Evolutionary conservation across 2,888 invertebrate genomes (phyloP).

Genomic region (Agrotis ipsilon): DNA sequence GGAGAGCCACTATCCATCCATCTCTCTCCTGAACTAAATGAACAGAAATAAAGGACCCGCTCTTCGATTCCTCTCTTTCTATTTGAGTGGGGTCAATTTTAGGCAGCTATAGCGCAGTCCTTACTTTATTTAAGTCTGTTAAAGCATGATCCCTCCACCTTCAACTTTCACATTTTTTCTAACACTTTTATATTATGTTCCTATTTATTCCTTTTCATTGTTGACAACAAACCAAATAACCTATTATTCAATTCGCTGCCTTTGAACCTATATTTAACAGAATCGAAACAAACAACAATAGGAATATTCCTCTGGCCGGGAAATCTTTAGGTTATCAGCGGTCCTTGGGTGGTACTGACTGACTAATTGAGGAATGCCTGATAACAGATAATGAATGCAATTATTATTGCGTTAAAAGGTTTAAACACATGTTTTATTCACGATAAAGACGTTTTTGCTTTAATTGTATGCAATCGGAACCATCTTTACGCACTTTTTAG

Average conservation of each 20-base stretch:
- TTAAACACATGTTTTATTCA: conserved; percentile 38
- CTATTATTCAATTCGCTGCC: background rate
- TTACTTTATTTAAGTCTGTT: no score
- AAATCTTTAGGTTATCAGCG: conserved; percentile 77
- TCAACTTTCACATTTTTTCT: no score
- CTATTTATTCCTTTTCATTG: no score
- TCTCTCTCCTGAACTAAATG: no score
- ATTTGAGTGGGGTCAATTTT: no score
- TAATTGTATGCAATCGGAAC: background rate
- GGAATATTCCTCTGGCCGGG: conserved; percentile 79
- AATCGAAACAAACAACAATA: conserved; percentile 51
- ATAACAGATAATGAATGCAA: conserved; percentile 39
- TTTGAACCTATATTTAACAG: conserved; percentile 40
- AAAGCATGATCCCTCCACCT: no score
- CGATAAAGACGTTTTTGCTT: background rate
- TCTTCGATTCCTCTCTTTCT: no score
- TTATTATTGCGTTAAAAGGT: conserved; percentile 35
- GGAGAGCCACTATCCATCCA: no score
- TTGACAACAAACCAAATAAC: background rate
- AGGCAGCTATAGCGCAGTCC: no score
- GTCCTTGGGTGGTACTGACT: conserved; percentile 66
- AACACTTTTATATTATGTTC: no score
- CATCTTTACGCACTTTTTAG: conserved; percentile 37
- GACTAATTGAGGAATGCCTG: conserved; percentile 51
- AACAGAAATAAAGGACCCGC: no score